Evolutionary conservation across 2,797 vertebrate species (phyloP), one percentile per base, ranked within the genome.

Genomic region (Hyperoplus immaculatus): DNA sequence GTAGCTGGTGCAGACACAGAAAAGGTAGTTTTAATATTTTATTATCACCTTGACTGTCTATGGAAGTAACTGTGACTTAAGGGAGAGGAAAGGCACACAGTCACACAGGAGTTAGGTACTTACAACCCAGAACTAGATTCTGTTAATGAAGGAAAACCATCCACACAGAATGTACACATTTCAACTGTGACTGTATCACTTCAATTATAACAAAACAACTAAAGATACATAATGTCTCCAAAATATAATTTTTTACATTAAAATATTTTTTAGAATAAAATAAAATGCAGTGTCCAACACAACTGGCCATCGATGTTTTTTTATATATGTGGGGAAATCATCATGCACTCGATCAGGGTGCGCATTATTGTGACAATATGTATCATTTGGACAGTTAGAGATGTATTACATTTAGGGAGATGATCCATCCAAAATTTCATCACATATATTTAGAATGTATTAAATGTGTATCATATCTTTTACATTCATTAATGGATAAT

Each of bases 401-500:
- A 81, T 69, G 75, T 67, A 71, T 75, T 81, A 85, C 80, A 83
- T 74, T 84, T 55, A 81, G 61, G 75, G 75, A 82, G 63, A 62
- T 71, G 63, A 82, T 75, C 54, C 62, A 62, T 49, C 78, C 73
- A 86, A 87, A 85, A 75, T 83, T 51, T 76, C 36, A 75, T 78
- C 69, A 58, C 56, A 65, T 55, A 63, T 74, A 71, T 75, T 65
- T 64, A 83, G 67, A 82, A 78, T 85, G 72, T 76, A 68, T 80
- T 70, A 53, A 77, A 41, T 68, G 65, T 85, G 69, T 64, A 78
- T 42, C 63, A 18, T 29, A 57, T 79, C 65, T 85, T 29, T 84
- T 90, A 92, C 91, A 93, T 93, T 94, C 92, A 89, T 87, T 86
- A 85, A 75, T 54, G 57, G 39, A 85, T 75, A 62, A 83, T 59